phyloP scores from a whole-genome alignment of 2,113 vertebrate genomes.

The Sebastes schlegelii region DNA sequence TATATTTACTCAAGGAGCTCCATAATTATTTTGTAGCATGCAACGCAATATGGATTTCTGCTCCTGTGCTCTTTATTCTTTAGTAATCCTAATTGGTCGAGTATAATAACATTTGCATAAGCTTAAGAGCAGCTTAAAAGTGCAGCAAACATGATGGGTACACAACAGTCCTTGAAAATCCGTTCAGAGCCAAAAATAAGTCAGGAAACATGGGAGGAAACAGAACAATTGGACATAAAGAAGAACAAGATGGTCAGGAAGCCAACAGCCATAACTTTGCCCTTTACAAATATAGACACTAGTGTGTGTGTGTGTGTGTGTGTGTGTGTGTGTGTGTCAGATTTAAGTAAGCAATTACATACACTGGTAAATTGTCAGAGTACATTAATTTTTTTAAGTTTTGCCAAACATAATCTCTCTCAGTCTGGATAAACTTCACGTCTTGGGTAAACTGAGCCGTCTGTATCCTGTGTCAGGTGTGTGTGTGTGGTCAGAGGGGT shows the following conservation, averaged over 20 bases:
- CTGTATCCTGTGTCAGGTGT: neutral
- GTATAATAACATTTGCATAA: constrained; percentile 15
- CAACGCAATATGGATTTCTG: neutral
- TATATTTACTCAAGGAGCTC: constrained; percentile 5
- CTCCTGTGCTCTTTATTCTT: neutral
- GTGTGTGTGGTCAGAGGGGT: constrained; percentile 3
- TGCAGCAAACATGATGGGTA: neutral
- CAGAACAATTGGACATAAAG: constrained; percentile 56
- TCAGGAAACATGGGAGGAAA: constrained; percentile 51
- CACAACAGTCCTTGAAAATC: neutral
- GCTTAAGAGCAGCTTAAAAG: constrained; percentile 7
- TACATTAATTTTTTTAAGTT: neutral
- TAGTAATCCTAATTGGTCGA: constrained; percentile 25
- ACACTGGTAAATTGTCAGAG: neutral
- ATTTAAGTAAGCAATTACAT: neutral
- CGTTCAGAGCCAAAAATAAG: constrained; percentile 13
- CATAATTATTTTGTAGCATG: neutral
- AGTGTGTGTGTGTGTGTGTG: too few species aligned
- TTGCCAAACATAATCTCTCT: neutral
- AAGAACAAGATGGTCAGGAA: constrained; percentile 33
- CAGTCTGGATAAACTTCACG: neutral
- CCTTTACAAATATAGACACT: constrained; percentile 26
- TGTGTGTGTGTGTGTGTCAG: neutral
- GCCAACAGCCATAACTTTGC: constrained; percentile 2
- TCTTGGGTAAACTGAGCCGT: neutral